These are phyloP conservation scores for Loris lydekkerianus DNA, from an alignment of 2,797 vertebrate genomes.

Conservation along the genomic window DNA sequence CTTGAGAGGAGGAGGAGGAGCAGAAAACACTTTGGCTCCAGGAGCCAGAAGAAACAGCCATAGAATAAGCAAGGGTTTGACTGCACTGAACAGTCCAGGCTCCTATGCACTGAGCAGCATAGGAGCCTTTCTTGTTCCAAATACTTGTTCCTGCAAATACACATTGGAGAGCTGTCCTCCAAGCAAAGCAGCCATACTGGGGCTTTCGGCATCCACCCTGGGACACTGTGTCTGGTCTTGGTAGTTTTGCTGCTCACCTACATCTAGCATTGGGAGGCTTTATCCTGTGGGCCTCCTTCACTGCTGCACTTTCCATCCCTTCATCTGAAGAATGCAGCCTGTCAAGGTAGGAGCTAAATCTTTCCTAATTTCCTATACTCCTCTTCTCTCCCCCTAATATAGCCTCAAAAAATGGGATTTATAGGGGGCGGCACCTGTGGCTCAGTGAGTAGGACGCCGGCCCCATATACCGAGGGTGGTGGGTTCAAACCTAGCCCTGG, in stretches of 20 bases:
- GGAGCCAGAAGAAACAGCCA: conserved; percentile 40
- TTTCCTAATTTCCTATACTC: neutral
- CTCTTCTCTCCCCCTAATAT: neutral
- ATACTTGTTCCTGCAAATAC: conserved; percentile 14
- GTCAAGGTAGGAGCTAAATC: conserved; percentile 72
- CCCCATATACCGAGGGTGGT: too few species aligned
- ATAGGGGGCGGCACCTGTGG: neutral
- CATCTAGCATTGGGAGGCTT: neutral
- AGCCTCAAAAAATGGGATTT: neutral
- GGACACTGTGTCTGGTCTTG: neutral
- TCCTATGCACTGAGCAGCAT: neutral
- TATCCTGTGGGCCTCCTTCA: neutral
- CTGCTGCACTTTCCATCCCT: conserved; percentile 2
- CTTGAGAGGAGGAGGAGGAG: neutral
- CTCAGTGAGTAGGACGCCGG: too few species aligned
- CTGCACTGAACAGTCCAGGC: conserved; percentile 8
- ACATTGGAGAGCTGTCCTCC: neutral
- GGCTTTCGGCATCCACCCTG: neutral
- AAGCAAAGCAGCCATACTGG: neutral
- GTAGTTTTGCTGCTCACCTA: neutral
- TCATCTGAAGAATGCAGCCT: conserved; percentile 67
- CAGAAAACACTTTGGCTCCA: conserved; percentile 53
- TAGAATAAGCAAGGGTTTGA: conserved; percentile 13
- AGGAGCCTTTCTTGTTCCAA: neutral
- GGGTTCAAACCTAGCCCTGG: too few species aligned